These are phyloP conservation scores for Trichonephila clavipes DNA, from an alignment of 1,140 invertebrate genomes.

Conservation along the genomic window DNA sequence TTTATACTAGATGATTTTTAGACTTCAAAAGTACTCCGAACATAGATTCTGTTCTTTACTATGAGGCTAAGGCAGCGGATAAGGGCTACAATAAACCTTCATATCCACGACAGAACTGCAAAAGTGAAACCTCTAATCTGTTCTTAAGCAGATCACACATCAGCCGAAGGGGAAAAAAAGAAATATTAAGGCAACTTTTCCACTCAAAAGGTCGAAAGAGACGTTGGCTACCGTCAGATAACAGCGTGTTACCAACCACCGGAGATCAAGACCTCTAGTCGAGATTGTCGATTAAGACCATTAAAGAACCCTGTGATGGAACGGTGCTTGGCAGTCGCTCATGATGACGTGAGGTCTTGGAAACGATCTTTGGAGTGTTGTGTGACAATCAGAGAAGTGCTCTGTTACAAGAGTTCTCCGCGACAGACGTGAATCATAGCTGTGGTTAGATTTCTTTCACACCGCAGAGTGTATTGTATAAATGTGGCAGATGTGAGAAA, in stretches of 20 bases:
- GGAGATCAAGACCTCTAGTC: constrained; percentile 19
- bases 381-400: constrained; percentile 10
- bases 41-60: no score
- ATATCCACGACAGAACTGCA: no score
- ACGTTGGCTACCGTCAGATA: constrained; percentile 26
- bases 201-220: neutral
- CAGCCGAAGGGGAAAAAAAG: neutral
- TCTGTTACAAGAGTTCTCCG: neutral
- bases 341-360: neutral
- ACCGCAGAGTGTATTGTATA: neutral
- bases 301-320: neutral
- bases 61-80: no score
- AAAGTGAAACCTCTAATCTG: no score
- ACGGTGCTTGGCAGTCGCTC: neutral
- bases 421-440: neutral
- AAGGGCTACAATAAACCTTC: no score
- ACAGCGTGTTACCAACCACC: neutral
- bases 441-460: neutral
- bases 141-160: no score
- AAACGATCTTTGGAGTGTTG: neutral
- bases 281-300: constrained; percentile 41
- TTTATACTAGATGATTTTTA: no score
- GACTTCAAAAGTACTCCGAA: no score
- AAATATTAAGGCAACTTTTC: neutral
- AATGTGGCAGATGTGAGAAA: neutral